These are phyloP conservation scores for Microctonus hyperodae DNA, from an alignment of 2,888 invertebrate genomes.

Conservation along the genomic window DNA sequence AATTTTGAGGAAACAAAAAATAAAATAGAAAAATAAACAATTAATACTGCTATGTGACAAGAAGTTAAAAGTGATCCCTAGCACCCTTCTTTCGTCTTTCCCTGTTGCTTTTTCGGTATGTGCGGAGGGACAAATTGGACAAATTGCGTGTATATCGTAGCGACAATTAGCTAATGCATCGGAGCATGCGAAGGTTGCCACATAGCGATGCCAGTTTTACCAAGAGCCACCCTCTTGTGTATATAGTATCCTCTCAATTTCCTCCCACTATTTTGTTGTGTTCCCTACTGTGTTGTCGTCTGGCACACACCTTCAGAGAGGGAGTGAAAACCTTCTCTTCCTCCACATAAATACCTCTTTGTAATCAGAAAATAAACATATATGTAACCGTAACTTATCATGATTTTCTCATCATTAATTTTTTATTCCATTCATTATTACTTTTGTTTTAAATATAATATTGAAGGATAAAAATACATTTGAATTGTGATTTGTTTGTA, in stretches of 20 bases:
- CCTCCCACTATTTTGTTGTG: not conserved
- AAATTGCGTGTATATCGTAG: slow-evolving; percentile 40
- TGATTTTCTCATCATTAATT: no score
- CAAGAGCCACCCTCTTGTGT: slow-evolving; percentile 30
- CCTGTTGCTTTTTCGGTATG: not conserved
- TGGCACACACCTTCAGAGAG: slow-evolving; percentile 29
- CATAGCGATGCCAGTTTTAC: slow-evolving; percentile 42
- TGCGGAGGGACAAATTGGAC: slow-evolving; percentile 36
- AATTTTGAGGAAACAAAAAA: not conserved
- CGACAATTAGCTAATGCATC: slow-evolving; percentile 60
- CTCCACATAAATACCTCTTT: no score
- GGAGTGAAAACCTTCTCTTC: slow-evolving; percentile 43
- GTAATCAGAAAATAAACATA: not conserved
- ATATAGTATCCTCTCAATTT: not conserved
- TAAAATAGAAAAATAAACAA: not conserved
- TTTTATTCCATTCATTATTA: no score
- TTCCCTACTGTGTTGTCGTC: not conserved
- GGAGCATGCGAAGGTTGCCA: slow-evolving; percentile 35
- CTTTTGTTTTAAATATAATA: no score
- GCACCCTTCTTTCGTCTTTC: not conserved
- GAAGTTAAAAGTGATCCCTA: not conserved
- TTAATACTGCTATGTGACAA: not conserved
- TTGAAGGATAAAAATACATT: no score
- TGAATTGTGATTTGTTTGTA: no score
- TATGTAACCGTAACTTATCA: no score